Evolutionary conservation across 2,888 invertebrate species (phyloP), one percentile per base, ranked within the genome.

Genomic region (Eilema caniola): DNA sequence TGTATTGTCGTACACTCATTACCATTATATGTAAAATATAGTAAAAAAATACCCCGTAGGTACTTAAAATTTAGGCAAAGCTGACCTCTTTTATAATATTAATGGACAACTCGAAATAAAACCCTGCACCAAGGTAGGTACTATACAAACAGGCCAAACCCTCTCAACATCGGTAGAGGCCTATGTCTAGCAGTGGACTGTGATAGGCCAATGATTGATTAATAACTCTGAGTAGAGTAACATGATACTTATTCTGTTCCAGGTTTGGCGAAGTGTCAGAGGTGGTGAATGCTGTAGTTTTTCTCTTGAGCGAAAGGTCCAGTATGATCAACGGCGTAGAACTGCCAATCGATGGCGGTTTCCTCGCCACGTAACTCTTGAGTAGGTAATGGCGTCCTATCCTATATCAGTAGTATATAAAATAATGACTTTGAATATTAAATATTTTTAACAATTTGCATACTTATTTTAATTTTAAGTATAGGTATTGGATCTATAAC

Each of bases 291-390:
- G 96, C 97, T 3, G 96, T 98, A 41, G 90, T 98, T 47, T 99
- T 97, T 90, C 95, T 99, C 63, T 93, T 99, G 56, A 98, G 98
- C 79, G 94, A 94, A 25, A 96, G 96, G 80, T 96, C 99, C 5
- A 96, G 96, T 69, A 98, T 98, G 97, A 97, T 98, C 67, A 98
- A 96, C 79, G 99, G 98, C 5, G 96, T 96, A 11, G 96, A 96
- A 67, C 90, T 99, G 68, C 97, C 98, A 0, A 95, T 99, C 53
- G 99, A 99, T 86, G 98, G 98, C 31, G 99, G 98, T 73, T 97
- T 96, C 85, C 93, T 96, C 61, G 96, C 96, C 59, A 93, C 94
- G 90, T 95, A 94, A 89, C 76, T 71, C 59, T 66, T 28, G 66
- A 74, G 67, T 64, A 71, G 31, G 41, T 67, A 70, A 73, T n/a